Evolutionary conservation across 2,888 invertebrate species (phyloP), one percentile per base, ranked within the genome.

Genomic region (Diploptera punctata): DNA sequence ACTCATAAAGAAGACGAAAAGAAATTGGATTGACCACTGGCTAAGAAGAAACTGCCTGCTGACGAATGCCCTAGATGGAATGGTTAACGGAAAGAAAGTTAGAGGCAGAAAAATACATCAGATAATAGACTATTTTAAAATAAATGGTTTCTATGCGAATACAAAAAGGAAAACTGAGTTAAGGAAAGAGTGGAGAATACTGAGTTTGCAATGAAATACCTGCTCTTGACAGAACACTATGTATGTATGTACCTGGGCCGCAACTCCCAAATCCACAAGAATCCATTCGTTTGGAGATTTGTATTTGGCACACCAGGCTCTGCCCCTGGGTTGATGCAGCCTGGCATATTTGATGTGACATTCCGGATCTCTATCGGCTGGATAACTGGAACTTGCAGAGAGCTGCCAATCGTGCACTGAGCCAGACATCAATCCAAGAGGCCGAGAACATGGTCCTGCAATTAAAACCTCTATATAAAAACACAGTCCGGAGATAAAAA

Each of bases 351-450:
- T 29, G n/a, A 65, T 44, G 21, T 65, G 65, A 44, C 65, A 65
- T 44, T 65, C 65, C 13, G 65, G 65, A 24, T 65, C 65, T 2
- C 19, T 9, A n/a, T 38, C 38, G 1, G 44, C 13, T 5, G 65
- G 65, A 38, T 21, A 44, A 18, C 21, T 21, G 24, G 65, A 65
- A 13, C 43, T 43, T 18, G 65, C 65, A 18, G 65, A 65, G 18
- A 65, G 44, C 65, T 65, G 65, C 65, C 65, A 65, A 21, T 65
- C 65, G 44, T 44, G 65, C 65, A 65, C 65, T 19, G 65, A 38
- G 10, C 65, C 65, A 7, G 65, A 65, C 65, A 44, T 65, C 65
- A 65, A 31, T 10, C 65, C 65, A 43, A 65, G 65, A 4, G 65
- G 65, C 16, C 65, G 65, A 10, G 65, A 65, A 24, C 65, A 65